Percentiles rank a stretch among this genome's conserved stretches.
phyloP scores from a whole-genome alignment of 2,113 vertebrate species.

The Eonycteris spelaea region DNA sequence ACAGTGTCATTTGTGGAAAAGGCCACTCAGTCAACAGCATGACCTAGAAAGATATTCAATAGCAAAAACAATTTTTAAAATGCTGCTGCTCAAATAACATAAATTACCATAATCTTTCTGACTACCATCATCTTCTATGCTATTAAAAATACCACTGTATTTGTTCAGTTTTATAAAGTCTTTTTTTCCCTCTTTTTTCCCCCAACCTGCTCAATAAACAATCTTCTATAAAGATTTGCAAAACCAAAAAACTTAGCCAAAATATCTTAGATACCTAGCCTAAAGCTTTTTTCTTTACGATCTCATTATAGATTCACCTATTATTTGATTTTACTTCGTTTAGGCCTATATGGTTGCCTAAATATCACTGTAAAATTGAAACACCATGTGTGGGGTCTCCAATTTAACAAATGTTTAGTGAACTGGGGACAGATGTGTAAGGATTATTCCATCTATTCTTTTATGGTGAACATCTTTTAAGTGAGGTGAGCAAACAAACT shows the following conservation, averaged over 20 bases:
- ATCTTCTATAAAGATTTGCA: background rate
- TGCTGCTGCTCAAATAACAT: background rate
- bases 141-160: background rate
- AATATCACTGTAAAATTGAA: background rate
- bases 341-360: background rate
- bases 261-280: background rate
- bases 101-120: background rate
- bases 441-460: background rate
- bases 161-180: conserved; percentile 26
- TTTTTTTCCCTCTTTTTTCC: background rate
- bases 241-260: conserved; percentile 9
- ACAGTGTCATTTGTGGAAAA: conserved; percentile 62
- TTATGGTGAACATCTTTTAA: background rate
- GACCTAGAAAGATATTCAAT: conserved; percentile 54
- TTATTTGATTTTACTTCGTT: background rate
- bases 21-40: conserved; percentile 23
- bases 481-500: background rate
- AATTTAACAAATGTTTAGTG: background rate
- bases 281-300: background rate
- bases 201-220: background rate
- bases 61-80: conserved; percentile 66
- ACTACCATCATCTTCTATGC: background rate
- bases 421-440: background rate
- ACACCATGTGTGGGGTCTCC: background rate
- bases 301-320: background rate